These are phyloP conservation scores for Tiliacea aurago DNA, from an alignment of 2,888 invertebrate species.

Conservation along the genomic window DNA sequence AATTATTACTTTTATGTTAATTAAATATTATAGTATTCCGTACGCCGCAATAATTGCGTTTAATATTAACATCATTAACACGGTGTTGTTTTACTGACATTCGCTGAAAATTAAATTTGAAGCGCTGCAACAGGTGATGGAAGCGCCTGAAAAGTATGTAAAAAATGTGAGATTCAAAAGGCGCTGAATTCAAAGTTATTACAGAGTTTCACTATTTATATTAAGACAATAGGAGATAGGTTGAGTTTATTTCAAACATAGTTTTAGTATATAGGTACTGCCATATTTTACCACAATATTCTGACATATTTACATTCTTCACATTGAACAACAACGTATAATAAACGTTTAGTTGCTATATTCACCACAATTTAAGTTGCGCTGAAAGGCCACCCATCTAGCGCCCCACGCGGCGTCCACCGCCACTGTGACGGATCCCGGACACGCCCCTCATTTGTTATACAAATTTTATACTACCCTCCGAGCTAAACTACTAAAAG, in stretches of 20 bases:
- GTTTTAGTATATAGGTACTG: background rate
- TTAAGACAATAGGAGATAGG: background rate
- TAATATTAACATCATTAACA: slow-evolving; percentile 25
- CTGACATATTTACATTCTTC: background rate
- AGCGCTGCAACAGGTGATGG: background rate
- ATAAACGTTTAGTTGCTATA: slow-evolving; percentile 47
- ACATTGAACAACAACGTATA: slow-evolving; percentile 25
- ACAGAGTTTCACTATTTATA: background rate
- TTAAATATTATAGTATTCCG: slow-evolving; percentile 6
- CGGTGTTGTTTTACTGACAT: background rate
- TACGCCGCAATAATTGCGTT: slow-evolving; percentile 3
- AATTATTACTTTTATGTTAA: slow-evolving; percentile 46
- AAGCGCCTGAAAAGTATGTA: background rate
- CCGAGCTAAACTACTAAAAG: slow-evolving; percentile 81
- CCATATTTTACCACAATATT: background rate
- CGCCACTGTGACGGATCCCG: slow-evolving; percentile 90
- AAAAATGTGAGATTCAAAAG: background rate
- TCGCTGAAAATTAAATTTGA: background rate
- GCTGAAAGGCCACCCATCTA: slow-evolving; percentile 85
- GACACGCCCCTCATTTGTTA: slow-evolving; percentile 90
- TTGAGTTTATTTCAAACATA: background rate
- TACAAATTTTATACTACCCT: slow-evolving; percentile 91
- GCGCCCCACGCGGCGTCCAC: slow-evolving; percentile 84
- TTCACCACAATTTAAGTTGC: slow-evolving; percentile 44
- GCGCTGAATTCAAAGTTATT: background rate